These are phyloP conservation scores for Choloepus hoffmanni DNA, from an alignment of 2,113 vertebrate species.

Conservation along the genomic window DNA sequence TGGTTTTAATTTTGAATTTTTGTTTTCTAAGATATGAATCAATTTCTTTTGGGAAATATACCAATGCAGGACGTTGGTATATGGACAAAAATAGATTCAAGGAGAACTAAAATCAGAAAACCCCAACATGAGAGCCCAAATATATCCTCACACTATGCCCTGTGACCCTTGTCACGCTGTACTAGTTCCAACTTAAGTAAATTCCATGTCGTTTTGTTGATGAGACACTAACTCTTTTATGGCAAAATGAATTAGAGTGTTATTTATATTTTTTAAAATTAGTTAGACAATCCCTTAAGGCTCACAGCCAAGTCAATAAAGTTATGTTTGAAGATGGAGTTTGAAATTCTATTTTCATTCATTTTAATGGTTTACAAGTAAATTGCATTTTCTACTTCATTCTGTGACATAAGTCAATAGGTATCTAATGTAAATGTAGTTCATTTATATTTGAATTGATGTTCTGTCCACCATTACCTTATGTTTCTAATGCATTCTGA, in stretches of 20 bases:
- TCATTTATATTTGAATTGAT: constrained; percentile 99
- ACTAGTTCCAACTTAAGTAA: constrained; percentile 62
- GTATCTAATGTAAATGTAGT: constrained; percentile 96
- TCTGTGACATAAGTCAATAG: constrained; percentile 98
- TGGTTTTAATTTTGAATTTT: not conserved
- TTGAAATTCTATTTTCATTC: constrained; percentile 88
- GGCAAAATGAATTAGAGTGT: constrained; percentile 76
- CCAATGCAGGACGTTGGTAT: not conserved
- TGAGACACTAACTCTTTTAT: constrained; percentile 73
- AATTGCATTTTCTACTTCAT: constrained; percentile 97
- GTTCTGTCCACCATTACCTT: constrained; percentile 99
- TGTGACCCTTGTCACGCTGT: constrained; percentile 41
- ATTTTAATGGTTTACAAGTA: constrained; percentile 90
- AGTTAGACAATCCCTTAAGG: constrained; percentile 80
- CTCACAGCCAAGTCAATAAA: constrained; percentile 83
- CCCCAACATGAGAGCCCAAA: not conserved
- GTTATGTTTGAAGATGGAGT: constrained; percentile 87
- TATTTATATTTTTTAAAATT: constrained; percentile 84
- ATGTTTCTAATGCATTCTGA: constrained; percentile 99
- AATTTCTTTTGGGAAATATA: not conserved
- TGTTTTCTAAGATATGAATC: not conserved
- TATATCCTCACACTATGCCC: not conserved
- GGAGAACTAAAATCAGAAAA: not conserved
- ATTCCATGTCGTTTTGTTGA: constrained; percentile 41
- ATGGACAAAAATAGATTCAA: not conserved